Conservation (phyloP, 2,888 invertebrate species). For the Arge pagana region DNA sequence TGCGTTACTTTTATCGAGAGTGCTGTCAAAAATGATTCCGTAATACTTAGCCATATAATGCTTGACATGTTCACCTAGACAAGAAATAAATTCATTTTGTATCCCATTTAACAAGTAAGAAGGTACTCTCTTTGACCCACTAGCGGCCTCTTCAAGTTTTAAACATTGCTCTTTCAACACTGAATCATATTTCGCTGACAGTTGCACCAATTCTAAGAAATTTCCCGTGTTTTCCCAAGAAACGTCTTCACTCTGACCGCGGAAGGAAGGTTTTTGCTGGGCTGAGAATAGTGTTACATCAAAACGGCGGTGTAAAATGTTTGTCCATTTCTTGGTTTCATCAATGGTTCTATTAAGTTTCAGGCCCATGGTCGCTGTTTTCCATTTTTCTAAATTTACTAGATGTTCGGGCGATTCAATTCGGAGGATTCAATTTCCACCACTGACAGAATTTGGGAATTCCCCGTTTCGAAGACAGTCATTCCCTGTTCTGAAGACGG, state of each 20-base stretch:
- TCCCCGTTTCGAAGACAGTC: too few relatives aligned
- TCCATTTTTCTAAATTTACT: neutral
- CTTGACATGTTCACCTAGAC: slow-evolving; percentile 13
- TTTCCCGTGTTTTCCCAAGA: slow-evolving; percentile 27
- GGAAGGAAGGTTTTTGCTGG: slow-evolving; percentile 27
- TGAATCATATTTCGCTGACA: too few relatives aligned
- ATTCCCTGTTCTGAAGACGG: too few relatives aligned
- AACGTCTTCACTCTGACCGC: slow-evolving; percentile 27
- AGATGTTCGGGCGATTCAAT: too few relatives aligned
- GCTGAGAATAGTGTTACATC: slow-evolving; percentile 26
- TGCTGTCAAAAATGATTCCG: slow-evolving; percentile 25
- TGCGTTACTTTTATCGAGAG: slow-evolving; percentile 20
- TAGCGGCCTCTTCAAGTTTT: too few relatives aligned
- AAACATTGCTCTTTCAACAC: slow-evolving; percentile 25
- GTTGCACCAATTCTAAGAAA: too few relatives aligned
- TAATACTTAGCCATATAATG: slow-evolving; percentile 18
- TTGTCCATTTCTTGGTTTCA: slow-evolving; percentile 25
- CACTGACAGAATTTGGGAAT: too few relatives aligned
- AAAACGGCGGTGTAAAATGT: slow-evolving; percentile 24
- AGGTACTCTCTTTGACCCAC: neutral
- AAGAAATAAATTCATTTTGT: slow-evolving; percentile 18
- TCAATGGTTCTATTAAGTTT: slow-evolving; percentile 5
- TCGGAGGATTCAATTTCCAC: neutral
- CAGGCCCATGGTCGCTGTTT: too few relatives aligned
- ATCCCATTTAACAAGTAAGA: slow-evolving; percentile 16